Evolutionary conservation across 2,888 invertebrate genomes (phyloP).

Genomic region (Adelphocoris suturalis): DNA sequence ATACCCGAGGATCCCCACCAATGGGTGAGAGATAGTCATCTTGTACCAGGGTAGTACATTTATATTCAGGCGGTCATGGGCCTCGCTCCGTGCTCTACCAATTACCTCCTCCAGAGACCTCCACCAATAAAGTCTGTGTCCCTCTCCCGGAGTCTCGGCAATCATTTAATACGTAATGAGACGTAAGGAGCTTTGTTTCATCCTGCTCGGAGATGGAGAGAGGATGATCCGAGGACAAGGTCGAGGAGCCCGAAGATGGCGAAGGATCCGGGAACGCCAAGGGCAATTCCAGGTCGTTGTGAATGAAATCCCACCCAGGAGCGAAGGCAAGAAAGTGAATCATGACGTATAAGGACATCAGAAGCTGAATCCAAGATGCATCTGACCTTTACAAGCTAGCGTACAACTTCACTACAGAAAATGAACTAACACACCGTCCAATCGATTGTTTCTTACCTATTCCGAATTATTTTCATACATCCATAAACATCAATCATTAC

Average conservation of each 20-base stretch:
- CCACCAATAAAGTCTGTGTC: constrained; percentile 62
- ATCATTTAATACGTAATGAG: constrained; percentile 63
- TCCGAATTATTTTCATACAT: too few relatives aligned
- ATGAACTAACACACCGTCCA: too few relatives aligned
- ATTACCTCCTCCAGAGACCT: constrained; percentile 56
- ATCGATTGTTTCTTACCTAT: too few relatives aligned
- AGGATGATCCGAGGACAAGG: constrained; percentile 43
- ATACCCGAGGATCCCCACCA: constrained; percentile 67
- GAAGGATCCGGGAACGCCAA: constrained; percentile 24
- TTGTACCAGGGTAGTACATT: constrained; percentile 65
- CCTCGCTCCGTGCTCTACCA: constrained; percentile 71
- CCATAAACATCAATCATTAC: too few relatives aligned
- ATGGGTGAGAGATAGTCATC: constrained; percentile 69
- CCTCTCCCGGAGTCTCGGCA: background rate
- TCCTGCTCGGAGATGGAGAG: constrained; percentile 19
- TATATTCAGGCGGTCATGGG: constrained; percentile 70
- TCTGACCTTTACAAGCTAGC: too few relatives aligned
- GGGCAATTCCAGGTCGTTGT: background rate
- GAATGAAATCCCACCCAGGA: constrained; percentile 28
- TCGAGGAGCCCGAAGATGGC: background rate
- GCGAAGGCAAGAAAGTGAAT: background rate
- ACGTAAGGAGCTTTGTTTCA: background rate
- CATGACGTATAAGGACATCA: background rate
- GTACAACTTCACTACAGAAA: too few relatives aligned
- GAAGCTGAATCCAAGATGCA: background rate